A percentile compares a stretch with the other conserved stretches of the same genome.
Evolutionary conservation across 2,797 vertebrate species (phyloP).

Genomic region (Columba guinea): DNA sequence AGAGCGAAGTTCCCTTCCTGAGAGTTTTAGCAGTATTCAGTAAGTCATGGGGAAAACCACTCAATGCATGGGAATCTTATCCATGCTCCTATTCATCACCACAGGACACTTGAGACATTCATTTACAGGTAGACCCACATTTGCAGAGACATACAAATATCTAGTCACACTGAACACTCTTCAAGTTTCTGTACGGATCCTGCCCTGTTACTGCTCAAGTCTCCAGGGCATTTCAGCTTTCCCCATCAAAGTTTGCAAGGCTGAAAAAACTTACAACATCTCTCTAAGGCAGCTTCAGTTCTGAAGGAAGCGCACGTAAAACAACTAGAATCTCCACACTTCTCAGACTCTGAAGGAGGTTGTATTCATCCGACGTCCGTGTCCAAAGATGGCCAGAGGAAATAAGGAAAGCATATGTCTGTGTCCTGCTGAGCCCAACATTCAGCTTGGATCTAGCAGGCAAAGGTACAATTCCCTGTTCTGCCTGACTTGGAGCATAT

Average conservation of each 20-base stretch:
- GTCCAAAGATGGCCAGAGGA: not conserved
- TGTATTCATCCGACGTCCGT: not conserved
- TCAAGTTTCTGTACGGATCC: not conserved
- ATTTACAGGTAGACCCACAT: not conserved
- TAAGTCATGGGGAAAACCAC: not conserved
- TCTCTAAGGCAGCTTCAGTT: not conserved
- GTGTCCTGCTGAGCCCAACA: not conserved
- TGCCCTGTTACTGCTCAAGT: not conserved
- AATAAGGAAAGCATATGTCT: not conserved
- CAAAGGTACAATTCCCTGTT: not conserved
- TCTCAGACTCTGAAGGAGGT: not conserved
- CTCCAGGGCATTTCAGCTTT: not conserved
- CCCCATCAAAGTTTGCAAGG: not conserved
- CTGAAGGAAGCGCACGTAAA: not conserved
- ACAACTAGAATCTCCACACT: not conserved
- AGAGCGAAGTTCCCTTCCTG: not conserved
- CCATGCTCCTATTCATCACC: not conserved
- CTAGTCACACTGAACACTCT: not conserved
- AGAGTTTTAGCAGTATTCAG: not conserved
- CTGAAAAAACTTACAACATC: not conserved
- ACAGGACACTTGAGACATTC: not conserved
- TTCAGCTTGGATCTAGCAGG: not conserved
- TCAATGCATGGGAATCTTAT: not conserved
- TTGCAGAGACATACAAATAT: not conserved
- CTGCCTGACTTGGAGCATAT: conserved; percentile 34